Evolutionary conservation across 2,797 vertebrate genomes (phyloP).

Genomic region (Propithecus deckenii): DNA sequence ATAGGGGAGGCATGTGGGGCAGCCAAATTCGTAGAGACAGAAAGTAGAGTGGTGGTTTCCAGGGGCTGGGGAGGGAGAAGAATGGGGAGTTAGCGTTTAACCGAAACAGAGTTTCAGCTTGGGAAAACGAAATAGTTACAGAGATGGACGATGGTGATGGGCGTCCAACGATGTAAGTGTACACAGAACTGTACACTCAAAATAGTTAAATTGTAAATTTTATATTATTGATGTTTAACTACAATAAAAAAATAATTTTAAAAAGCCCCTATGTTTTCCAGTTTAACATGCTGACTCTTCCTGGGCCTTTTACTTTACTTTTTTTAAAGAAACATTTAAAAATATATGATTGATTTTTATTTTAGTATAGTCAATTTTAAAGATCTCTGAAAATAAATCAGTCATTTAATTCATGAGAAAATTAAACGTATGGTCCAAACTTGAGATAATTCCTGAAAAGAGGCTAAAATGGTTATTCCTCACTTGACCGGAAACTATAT

Average conservation of each 20-base stretch:
- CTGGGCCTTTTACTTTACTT: not conserved
- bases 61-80: no score
- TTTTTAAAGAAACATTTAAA: not conserved
- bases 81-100: not conserved
- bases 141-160: no score
- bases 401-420: not conserved
- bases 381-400: not conserved
- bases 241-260: not conserved
- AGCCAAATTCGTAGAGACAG: not conserved
- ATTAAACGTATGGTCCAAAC: not conserved
- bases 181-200: not conserved
- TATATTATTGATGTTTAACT: not conserved
- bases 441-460: not conserved
- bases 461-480: not conserved
- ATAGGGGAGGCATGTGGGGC: not conserved
- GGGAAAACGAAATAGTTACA: not conserved
- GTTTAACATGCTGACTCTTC: not conserved
- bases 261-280: not conserved
- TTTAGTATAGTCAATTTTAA: not conserved
- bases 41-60: not conserved
- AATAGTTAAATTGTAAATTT: not conserved
- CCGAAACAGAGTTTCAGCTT: not conserved
- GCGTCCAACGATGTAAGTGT: not conserved
- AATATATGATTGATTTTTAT: not conserved
- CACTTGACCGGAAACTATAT: not conserved